Evolutionary conservation across 1,140 invertebrate species (phyloP), one percentile per base, ranked within the genome.

Genomic region (Colletes gigas): DNA sequence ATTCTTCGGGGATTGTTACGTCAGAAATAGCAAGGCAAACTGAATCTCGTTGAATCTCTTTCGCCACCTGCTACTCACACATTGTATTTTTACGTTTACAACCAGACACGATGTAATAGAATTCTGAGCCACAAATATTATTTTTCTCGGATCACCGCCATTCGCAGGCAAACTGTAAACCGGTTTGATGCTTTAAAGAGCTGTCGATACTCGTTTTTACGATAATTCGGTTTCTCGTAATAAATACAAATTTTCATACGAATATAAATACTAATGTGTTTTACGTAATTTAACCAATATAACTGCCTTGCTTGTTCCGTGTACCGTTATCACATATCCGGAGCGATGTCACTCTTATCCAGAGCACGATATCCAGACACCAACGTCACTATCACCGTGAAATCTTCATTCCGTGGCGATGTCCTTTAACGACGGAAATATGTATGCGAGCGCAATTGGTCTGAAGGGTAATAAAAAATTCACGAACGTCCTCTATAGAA

Each of bases 61-160:
- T 73, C 68, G 65, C 83, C 83, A 85, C 63, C 82, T 85, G 83
- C 83, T 81, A 75, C 83, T 81, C 78, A 60, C 66, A 47, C 57
- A 57, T 60, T 47, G 47, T 21, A 19, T 78, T 79, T 73, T 19
- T n/a, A 9, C 55, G 67, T 67, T 39, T 63, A 63, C 65, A 19
- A 55, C 63, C 54, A 10, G 60, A 81, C 19, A 52, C 83, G 63
- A 47, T 19, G 59, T 9, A 50, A 52, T 62, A 44, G 65, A 68
- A 77, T 73, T 77, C 57, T 15, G n/a, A 39, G 4, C 47, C 52
- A 41, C 55, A 50, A 77, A 65, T 78, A 72, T 65, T 60, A 54
- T 84, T 66, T 81, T 41, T 21, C 50, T 65, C 59, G 30, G 5
- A 47, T 9, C 21, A n/a, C 8, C 55, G 50, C 52, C 54, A 70